phyloP scores from a whole-genome alignment of 2,888 invertebrate species.

The Nephrotoma flavescens region DNA sequence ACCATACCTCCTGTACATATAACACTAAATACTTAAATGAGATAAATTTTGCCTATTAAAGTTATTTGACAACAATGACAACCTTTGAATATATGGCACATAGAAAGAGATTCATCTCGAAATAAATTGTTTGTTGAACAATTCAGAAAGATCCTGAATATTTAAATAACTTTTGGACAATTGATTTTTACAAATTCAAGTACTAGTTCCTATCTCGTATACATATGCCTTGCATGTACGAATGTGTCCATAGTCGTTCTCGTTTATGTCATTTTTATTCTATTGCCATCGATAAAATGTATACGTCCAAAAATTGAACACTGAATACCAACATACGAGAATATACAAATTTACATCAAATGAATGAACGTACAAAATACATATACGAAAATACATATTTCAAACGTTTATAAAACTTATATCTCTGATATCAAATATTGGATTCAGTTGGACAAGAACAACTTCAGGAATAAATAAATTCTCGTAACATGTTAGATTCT shows the following conservation, averaged over 20 bases:
- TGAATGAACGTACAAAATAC: background rate
- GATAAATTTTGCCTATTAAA: background rate
- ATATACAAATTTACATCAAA: background rate
- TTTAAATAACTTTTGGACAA: background rate
- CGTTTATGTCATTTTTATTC: background rate
- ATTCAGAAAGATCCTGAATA: background rate
- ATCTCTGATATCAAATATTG: background rate
- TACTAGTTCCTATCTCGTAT: background rate
- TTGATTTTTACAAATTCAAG: background rate
- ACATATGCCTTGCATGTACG: background rate
- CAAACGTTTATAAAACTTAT: background rate
- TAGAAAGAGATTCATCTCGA: background rate
- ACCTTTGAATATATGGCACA: background rate
- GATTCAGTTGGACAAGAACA: too few relatives aligned
- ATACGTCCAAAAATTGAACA: background rate
- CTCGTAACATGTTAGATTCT: too few relatives aligned
- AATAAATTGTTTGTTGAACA: background rate
- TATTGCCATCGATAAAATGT: background rate
- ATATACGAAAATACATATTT: too few relatives aligned
- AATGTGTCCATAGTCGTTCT: background rate
- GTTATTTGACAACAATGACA: background rate
- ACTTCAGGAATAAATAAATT: too few relatives aligned
- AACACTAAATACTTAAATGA: too few relatives aligned
- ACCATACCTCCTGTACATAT: background rate
- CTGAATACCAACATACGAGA: background rate